Evolutionary conservation across 2,113 vertebrate species (phyloP), one percentile per base, ranked within the genome.

Genomic region (Porphyrio hochstetteri): DNA sequence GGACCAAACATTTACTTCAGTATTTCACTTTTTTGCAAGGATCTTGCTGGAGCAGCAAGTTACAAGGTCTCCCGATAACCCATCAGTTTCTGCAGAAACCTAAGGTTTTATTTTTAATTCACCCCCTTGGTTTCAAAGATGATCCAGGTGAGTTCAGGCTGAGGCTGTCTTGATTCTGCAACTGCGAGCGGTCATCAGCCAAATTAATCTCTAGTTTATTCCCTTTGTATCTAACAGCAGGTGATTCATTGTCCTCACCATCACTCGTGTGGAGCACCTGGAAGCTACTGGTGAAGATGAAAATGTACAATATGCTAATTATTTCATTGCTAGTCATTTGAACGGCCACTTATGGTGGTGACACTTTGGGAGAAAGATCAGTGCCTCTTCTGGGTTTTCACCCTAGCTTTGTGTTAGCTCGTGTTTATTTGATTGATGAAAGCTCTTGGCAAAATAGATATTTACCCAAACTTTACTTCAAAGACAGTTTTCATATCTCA

Each of bases 201-300:
- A 82, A 87, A 87, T 82, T 28, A 92, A 76, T 87, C 67, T 92
- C 65, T 81, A 56, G 40, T 67, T 92, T 92, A 78, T 77, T 81
- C 42, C 68, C 36, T 86, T 80, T 86, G 46, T 86, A 70, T 77
- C 86, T 85, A 93, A 70, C 64, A 93, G 71, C 23, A 65, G 82
- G 42, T 48, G 67, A 70, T 92, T 86, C 60, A 86, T 40, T 11
- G 3, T 63, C 31, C 50, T 61, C 53, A 76, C 68, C 80, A 38
- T 88, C 52, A 67, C 7, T 67, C 44, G 28, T 28, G 40, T 50
- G 46, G 35, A 87, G 50, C 72, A 86, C 69, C 50, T 95, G 87
- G 86, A 95, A 93, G 52, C 57, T 85, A 28, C 70, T 69, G 50
- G 50, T 85, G 77, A 85, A 69, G 44, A 80, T 17, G 20, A 84